Evolutionary conservation across 2,797 vertebrate species (phyloP), one percentile per base, ranked within the genome.

Genomic region (Siniperca obscura): DNA sequence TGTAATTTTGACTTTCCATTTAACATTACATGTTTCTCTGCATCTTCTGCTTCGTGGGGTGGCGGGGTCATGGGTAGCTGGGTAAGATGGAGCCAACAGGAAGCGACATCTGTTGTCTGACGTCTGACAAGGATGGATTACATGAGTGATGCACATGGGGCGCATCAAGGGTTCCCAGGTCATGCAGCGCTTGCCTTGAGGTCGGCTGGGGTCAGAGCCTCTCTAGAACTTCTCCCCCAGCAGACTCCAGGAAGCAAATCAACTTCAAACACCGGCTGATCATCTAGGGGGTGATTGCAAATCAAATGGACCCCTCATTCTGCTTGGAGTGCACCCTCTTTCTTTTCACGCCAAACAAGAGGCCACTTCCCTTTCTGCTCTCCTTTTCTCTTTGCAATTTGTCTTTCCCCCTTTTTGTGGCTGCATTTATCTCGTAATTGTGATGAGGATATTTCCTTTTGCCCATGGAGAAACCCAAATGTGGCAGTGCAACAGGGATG

Each of bases 91-190:
- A 87, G 75, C 79, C 80, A 76, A 90, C 92, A 93, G 92, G 90
- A 95, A 93, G 87, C 74, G 75, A 91, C 95, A 96, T 96, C 92
- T 97, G 95, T 83, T 94, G 91, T 87, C 88, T 91, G 87, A 91
- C 30, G 75, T 84, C 86, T 91, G 93, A 87, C 81, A 88, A 74
- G 78, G 87, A 95, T 77, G 92, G 93, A 96, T 95, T 88, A 92
- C 90, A 93, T 92, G 93, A 94, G 73, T 88, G 95, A 96, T 87
- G 77, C 61, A 65, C 57, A 77, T n/a, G 88, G 91, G 81, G 83
- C 59, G 70, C 78, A 56, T 74, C 83, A 77, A n/a, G 80, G 81
- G 88, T 89, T 74, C 89, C 70, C 75, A 74, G 95, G 95, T 96
- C 95, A 91, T 30, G 88, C 21, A 1, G 38, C 25, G 60, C 86